These are phyloP conservation scores for Rhinolophus ferrumequinum DNA, from an alignment of 2,113 vertebrate genomes.

Conservation along the genomic window DNA sequence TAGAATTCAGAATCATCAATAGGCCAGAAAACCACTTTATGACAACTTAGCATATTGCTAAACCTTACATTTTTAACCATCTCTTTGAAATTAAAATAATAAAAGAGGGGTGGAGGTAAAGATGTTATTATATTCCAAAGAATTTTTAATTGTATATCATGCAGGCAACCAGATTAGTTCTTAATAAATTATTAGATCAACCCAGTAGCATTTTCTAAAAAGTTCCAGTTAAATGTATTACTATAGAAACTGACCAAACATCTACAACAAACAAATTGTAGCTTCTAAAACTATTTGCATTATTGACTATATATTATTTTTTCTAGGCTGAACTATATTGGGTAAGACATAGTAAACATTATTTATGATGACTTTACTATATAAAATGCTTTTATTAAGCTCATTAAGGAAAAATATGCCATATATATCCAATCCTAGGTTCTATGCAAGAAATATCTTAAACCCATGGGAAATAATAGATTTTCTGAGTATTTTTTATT, in stretches of 20 bases:
- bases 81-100: conserved; percentile 59
- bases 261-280: conserved; percentile 5
- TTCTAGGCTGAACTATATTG: conserved; percentile 10
- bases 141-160: neutral
- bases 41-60: neutral
- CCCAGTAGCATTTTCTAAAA: conserved; percentile 29
- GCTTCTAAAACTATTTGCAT: conserved; percentile 35
- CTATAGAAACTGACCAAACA: neutral
- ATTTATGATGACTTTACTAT: conserved; percentile 23
- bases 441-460: neutral
- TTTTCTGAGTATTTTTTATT: conserved; percentile 46
- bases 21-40: conserved; percentile 26
- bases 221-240: conserved; percentile 14
- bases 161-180: neutral
- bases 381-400: conserved; percentile 10
- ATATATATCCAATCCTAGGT: neutral
- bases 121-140: neutral
- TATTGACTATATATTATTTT: conserved; percentile 42
- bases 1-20: neutral
- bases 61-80: conserved; percentile 18
- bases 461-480: neutral
- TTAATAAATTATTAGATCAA: conserved; percentile 48
- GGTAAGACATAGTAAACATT: neutral
- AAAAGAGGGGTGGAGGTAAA: neutral
- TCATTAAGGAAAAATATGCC: neutral